Evolutionary conservation across 2,797 vertebrate species (phyloP).

Genomic region (Anguilla megastoma): DNA sequence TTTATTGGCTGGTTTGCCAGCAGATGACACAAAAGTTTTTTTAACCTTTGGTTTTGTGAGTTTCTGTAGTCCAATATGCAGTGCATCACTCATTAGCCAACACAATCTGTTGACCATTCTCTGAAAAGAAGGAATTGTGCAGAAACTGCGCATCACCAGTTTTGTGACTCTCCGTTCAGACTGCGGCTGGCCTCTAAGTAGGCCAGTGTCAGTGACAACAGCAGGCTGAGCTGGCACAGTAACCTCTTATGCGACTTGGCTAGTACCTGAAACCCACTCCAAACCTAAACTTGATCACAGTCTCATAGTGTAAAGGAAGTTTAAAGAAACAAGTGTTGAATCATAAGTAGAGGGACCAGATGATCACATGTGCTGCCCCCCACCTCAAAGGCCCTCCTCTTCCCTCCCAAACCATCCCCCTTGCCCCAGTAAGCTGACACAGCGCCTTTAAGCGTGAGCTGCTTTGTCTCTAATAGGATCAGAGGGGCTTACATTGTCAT

Average conservation of each 20-base stretch:
- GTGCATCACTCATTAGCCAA: background rate
- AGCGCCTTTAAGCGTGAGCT: constrained; percentile 84
- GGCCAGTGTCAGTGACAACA: background rate
- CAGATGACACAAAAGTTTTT: background rate
- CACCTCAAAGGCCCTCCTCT: constrained; percentile 36
- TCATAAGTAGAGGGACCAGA: constrained; percentile 1
- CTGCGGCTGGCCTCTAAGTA: background rate
- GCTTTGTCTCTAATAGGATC: constrained; percentile 87
- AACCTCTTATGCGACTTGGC: background rate
- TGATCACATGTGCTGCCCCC: constrained; percentile 50
- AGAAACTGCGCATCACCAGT: background rate
- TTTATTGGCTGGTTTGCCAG: background rate
- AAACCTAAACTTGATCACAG: background rate
- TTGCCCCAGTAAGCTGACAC: constrained; percentile 76
- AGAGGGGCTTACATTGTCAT: constrained; percentile 84
- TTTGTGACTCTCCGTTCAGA: background rate
- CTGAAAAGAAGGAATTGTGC: background rate
- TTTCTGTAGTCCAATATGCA: background rate
- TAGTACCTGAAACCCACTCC: background rate
- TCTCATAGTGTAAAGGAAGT: constrained; percentile 27
- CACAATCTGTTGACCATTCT: background rate
- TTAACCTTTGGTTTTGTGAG: background rate
- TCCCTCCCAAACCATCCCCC: constrained; percentile 26
- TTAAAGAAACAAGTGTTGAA: constrained; percentile 45
- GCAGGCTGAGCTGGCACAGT: background rate